phyloP scores from a whole-genome alignment of 2,888 invertebrate species.

The Cryptophagus acutangulus region DNA sequence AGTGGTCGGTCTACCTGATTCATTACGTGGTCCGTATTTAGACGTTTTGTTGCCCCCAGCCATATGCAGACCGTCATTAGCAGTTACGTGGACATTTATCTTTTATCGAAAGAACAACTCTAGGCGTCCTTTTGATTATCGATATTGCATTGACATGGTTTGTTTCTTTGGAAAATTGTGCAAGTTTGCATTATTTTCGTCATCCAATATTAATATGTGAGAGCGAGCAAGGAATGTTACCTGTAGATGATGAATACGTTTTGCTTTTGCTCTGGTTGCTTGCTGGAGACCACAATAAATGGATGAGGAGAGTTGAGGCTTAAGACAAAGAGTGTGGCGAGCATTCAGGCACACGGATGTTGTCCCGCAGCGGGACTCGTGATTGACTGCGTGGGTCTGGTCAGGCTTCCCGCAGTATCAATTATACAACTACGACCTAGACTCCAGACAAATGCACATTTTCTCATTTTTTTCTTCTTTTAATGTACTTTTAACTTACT shows the following conservation, averaged over 20 bases:
- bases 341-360: conserved; percentile 31
- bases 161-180: too few relatives aligned
- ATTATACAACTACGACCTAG: conserved; percentile 29
- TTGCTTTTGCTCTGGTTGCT: conserved; percentile 29
- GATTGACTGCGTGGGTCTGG: conserved; percentile 40
- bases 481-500: conserved; percentile 11
- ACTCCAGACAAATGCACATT: conserved; percentile 20
- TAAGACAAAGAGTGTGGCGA: conserved; percentile 34
- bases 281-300: conserved; percentile 32
- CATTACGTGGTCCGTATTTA: conserved; percentile 6
- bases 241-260: conserved; percentile 40
- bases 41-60: conserved; percentile 5
- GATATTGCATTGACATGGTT: too few relatives aligned
- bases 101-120: too few relatives aligned
- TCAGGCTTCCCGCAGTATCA: conserved; percentile 40
- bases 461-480: too few relatives aligned
- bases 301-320: conserved; percentile 31
- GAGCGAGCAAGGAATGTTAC: too few relatives aligned
- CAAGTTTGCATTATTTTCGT: too few relatives aligned
- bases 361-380: conserved; percentile 38
- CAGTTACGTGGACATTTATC: too few relatives aligned
- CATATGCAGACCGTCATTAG: conserved; percentile 6
- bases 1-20: conserved; percentile 9
- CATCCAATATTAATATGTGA: too few relatives aligned
- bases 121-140: too few relatives aligned